phyloP scores from a whole-genome alignment of 2,797 vertebrate genomes.

The Adrianichthys oophorus region DNA sequence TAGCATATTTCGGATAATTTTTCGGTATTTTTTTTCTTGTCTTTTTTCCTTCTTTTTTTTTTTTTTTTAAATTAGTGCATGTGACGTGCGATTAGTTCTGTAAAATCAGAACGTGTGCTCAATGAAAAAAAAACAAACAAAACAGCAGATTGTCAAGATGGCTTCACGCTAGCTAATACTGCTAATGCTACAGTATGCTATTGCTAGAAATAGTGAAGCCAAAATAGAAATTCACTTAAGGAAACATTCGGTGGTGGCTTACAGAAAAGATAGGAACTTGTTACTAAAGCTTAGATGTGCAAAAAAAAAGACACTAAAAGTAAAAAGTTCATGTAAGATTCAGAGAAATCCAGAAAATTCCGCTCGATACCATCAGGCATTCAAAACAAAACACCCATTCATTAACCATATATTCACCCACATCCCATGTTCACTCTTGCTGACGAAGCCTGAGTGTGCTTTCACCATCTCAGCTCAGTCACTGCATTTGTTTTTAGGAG shows the following conservation, averaged over 20 bases:
- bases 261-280: conserved; percentile 36
- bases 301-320: conserved; percentile 8
- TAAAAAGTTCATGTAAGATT: conserved; percentile 28
- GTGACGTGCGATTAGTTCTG: conserved; percentile 49
- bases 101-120: conserved; percentile 51
- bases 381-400: conserved; percentile 24
- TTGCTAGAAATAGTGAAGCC: conserved; percentile 49
- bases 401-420: conserved; percentile 16
- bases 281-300: conserved; percentile 32
- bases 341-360: conserved; percentile 22
- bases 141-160: conserved; percentile 44
- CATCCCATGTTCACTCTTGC: conserved; percentile 21
- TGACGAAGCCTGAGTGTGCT: conserved; percentile 17
- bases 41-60: conserved; percentile 31
- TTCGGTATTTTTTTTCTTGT: conserved; percentile 17
- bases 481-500: conserved; percentile 31
- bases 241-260: conserved; percentile 46
- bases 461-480: conserved; percentile 37
- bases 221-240: conserved; percentile 29
- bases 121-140: conserved; percentile 29
- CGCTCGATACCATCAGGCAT: conserved; percentile 18
- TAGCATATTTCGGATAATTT: conserved; percentile 50
- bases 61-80: conserved; percentile 33
- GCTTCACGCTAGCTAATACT: conserved; percentile 45
- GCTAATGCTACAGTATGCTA: conserved; percentile 70